These are phyloP conservation scores for Aurelia aurita complex sp. Pacific DNA, from an alignment of 30 jellyfish, hydroid and myxozoan species.

Conservation along the genomic window DNA sequence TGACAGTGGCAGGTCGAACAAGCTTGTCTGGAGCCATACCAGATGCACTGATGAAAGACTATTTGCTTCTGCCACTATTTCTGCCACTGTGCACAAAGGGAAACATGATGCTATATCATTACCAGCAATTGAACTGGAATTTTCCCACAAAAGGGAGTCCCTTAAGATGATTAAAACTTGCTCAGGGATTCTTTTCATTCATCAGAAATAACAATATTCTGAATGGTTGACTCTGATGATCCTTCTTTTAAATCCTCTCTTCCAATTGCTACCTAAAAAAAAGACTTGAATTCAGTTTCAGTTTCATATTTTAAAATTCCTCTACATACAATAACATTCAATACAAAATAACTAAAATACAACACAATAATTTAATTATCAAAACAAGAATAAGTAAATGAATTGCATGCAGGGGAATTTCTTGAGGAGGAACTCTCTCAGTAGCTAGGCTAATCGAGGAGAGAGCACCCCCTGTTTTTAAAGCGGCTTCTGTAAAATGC, in stretches of 20 bases:
- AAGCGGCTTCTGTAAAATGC: no score
- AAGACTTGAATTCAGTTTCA: not conserved
- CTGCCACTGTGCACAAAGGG: conserved; percentile 10
- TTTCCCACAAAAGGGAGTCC: not conserved
- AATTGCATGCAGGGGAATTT: no score
- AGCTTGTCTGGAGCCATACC: not conserved
- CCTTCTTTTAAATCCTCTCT: not conserved
- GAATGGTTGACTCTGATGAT: not conserved
- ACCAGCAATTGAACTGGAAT: not conserved
- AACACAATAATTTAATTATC: no score
- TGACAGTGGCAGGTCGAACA: not conserved
- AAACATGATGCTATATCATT: conserved; percentile 2
- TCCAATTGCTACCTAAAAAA: not conserved
- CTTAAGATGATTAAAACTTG: not conserved
- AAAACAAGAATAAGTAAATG: no score
- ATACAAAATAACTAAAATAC: no score
- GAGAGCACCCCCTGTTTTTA: no score
- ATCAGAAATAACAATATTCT: not conserved
- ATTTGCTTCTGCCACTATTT: not conserved
- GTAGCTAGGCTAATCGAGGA: no score
- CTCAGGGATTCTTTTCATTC: not conserved
- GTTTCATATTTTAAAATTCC: no score
- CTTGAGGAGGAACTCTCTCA: no score
- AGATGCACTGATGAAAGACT: not conserved
- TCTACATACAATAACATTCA: no score